These are phyloP conservation scores for Oscheius sp. DNA, from an alignment of 2,888 invertebrate species.

Conservation along the genomic window DNA sequence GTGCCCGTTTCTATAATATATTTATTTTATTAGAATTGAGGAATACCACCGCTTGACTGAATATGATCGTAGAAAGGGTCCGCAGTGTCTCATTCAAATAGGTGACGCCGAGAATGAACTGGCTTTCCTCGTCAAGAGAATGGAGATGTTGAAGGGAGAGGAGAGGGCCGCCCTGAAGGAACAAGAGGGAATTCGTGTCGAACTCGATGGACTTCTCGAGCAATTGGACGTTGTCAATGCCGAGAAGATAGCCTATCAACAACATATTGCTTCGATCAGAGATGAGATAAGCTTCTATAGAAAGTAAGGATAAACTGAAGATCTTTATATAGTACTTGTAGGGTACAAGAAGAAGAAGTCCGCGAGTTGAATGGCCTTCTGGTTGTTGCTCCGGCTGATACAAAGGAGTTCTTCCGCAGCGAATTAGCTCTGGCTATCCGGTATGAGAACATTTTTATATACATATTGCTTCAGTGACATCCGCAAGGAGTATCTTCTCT, in stretches of 20 bases:
- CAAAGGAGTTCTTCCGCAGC: slow-evolving; percentile 20
- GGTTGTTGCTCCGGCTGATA: slow-evolving; percentile 16
- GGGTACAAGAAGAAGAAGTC: slow-evolving; percentile 1
- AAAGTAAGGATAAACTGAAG: not conserved
- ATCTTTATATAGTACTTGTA: not conserved
- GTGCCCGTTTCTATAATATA: not conserved
- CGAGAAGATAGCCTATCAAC: slow-evolving; percentile 2
- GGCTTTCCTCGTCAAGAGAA: slow-evolving; percentile 5
- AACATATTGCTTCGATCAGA: not conserved
- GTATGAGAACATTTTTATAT: not conserved
- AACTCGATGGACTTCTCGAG: not conserved
- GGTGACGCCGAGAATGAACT: slow-evolving; percentile 5
- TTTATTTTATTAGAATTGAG: not conserved
- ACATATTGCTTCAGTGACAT: slow-evolving; percentile 1
- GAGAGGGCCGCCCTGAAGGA: not conserved
- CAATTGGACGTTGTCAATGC: not conserved
- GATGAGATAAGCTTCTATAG: slow-evolving; percentile 18
- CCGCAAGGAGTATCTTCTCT: slow-evolving; percentile 4
- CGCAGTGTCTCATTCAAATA: slow-evolving; percentile 5
- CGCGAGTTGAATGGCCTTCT: not conserved
- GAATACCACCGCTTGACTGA: slow-evolving; percentile 7
- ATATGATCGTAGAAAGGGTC: not conserved
- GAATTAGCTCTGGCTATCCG: slow-evolving; percentile 20
- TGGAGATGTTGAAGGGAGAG: not conserved
- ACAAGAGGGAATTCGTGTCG: not conserved